Base-by-base conservation (phyloP, 2,797 vertebrate species). In the Aldrovandia affinis region DNA sequence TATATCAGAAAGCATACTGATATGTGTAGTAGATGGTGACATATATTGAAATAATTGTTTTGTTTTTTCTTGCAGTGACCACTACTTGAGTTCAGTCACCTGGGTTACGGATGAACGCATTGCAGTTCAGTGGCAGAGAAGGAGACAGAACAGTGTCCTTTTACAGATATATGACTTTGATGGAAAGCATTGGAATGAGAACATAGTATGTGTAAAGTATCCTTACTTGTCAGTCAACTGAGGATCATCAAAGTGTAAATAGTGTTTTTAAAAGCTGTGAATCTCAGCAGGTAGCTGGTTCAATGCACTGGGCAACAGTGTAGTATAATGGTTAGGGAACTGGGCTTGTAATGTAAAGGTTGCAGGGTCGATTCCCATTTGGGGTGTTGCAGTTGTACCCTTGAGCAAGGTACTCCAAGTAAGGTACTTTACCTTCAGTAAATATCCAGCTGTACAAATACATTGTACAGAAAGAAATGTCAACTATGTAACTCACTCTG, bases 61-160 rank as follows among this genome's bases (percentile, higher is more conserved):
- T 20, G 9, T 28, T 78, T 65, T 90, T 88, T 89, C 15, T 92
- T 89, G 81, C 92, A 99, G 98, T 85, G 98, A 99, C 90, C 95
- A 99, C 93, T 97, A 98, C 91, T 93, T 99, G 92, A 96, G 95
- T 91, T 97, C 97, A 89, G 96, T 99, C 91, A 98, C 96, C 15
- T 99, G 98, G 98, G 95, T 96, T 63, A 97, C 96, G 52, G 97
- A 98, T 63, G 90, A 94, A 22, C 95, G 98, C 78, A 42, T 99
- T 75, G 96, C 97, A 80, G 95, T 99, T 86, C 98, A 99, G 86
- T 99, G 98, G 98, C 89, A 97, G 83, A 96, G 95, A 39, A 96
- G 98, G 88, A 94, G 96, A 88, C 98, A 99, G 92, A 98, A 99
- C 93, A 94, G 96, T 86, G 95, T 97, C 2, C 88, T 97, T 6